Conservation (phyloP, 2,888 invertebrate genomes). For the Pemphredon lugubris region DNA sequence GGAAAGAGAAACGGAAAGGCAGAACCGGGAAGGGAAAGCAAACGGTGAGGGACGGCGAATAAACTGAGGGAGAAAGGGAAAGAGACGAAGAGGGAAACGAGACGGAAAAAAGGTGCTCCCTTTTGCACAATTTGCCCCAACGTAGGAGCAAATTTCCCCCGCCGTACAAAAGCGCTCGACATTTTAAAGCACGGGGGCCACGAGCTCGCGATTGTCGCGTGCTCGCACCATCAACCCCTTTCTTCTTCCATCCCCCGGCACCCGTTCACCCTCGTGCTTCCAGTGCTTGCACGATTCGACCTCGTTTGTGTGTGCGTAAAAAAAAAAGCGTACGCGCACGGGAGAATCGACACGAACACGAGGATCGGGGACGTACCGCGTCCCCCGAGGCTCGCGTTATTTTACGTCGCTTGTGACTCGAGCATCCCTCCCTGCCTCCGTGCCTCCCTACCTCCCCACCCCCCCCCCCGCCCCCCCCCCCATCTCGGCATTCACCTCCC, state of each 20-base stretch:
- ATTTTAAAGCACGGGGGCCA: constrained; percentile 46
- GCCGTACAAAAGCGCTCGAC: constrained; percentile 54
- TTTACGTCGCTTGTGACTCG: constrained; percentile 67
- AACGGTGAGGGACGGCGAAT: background rate
- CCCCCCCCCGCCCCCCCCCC: background rate
- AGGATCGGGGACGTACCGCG: constrained; percentile 36
- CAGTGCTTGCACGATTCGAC: background rate
- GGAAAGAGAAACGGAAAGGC: constrained; percentile 3
- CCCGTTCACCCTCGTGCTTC: background rate
- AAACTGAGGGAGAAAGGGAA: background rate
- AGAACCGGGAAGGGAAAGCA: constrained; percentile 5
- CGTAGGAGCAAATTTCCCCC: constrained; percentile 49
- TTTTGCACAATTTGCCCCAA: constrained; percentile 55
- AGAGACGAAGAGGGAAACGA: constrained; percentile 9
- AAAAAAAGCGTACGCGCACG: constrained; percentile 18
- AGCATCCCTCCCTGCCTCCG: constrained; percentile 2
- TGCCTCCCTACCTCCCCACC: background rate
- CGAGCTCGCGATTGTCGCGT: constrained; percentile 47
- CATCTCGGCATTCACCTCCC: constrained; percentile 9
- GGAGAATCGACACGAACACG: constrained; percentile 46
- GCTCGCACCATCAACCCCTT: constrained; percentile 36
- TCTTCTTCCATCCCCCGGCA: constrained; percentile 9
- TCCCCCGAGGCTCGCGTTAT: constrained; percentile 67
- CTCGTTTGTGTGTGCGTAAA: background rate
- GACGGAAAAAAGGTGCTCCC: constrained; percentile 41